Base-by-base conservation (phyloP, 2,888 invertebrate species). In the Smittia sp. region DNA sequence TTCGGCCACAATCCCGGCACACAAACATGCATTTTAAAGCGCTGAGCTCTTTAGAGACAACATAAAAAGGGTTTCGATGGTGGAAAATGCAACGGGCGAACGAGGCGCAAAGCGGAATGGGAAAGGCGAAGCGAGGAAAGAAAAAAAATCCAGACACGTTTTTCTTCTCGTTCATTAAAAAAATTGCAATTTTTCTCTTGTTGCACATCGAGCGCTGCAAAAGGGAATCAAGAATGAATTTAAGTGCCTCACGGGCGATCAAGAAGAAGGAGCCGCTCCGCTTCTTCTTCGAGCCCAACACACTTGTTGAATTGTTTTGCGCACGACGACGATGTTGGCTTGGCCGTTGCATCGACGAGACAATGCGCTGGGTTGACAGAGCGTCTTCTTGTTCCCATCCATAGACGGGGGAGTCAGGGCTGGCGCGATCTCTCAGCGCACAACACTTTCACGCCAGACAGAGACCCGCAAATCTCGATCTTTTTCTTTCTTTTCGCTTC, bases 101-200 rank as follows among this genome's bases (percentile, higher is more conserved):
- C 15, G 20, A 15, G 39, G 54, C 46, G 65, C 9, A 25, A 65
- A 65, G 65, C 27, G 22, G 69, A 70, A 70, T 46, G 68, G 24
- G 54, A 70, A 70, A 25, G 25, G 54, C 15, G 38, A 25, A 70
- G 69, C 52, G 13, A 58, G 58, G 13, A 20, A 18, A 4, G 13
- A 58, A 58, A 18, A 58, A 70, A 70, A 70, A 52, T 70, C 69
- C 69, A 70, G 69, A 70, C 69, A 70, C 69, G 69, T 70, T 70
- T 70, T 67, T 70, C 52, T 39, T 70, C 69, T 70, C 69, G 69
- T 70, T 70, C 54, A 70, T 70, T 70, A 70, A 27, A 70, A 32
- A 70, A 70, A 70, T 70, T 70, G 69, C 69, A 70, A 22, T 70
- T 70, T 54, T 58, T 18, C 22, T 58, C 58, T 70, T 27, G 54